Evolutionary conservation across 2,888 invertebrate genomes (phyloP), one percentile per base, ranked within the genome.

Genomic region (Trilocha varians): DNA sequence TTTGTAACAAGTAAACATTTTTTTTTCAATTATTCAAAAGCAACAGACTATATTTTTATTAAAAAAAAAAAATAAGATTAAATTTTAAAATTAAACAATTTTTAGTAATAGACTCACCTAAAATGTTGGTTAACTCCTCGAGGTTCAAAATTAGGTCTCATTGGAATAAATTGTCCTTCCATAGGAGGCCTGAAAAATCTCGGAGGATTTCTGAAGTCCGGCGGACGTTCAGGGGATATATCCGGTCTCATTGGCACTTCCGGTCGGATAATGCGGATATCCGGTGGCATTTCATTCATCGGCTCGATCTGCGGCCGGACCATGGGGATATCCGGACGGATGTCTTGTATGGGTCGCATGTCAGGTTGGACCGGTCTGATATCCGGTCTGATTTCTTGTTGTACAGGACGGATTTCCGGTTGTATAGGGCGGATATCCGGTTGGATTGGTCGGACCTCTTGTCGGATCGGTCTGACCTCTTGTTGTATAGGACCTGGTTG

Each of bases 161-260:
- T 13, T 43, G 34, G 44, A 15, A 40, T 47, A 40, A 58, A 64
- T 5, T 40, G 57, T 6, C 65, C 66, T 0, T 71, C 65, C 47
- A 66, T 57, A 1, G 50, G 54, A 0, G 65, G 65, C 5, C 73
- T 46, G 43, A 57, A 70, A 46, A 62, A 70, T 5, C 58, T 52
- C 43, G 53, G 45, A 47, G 36, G 40, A 36, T 46, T 41, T 18
- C 65, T 32, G 55, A 68, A 0, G 56, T 59, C 3, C 61, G 46
- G 16, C 57, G 59, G 58, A 0, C 66, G 50, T 15, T 72, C 72
- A 0, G 70, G 72, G 1, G 67, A 63, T 13, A 65, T 51, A 13
- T 66, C 64, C 2, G 65, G 63, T 0, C 57, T 55, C 49, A 62
- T 58, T 35, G 52, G 59, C 13, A 41, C 40, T 11, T 52, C 48